phyloP scores from a whole-genome alignment of 2,113 vertebrate species.

The Psittacula cyanocephala region DNA sequence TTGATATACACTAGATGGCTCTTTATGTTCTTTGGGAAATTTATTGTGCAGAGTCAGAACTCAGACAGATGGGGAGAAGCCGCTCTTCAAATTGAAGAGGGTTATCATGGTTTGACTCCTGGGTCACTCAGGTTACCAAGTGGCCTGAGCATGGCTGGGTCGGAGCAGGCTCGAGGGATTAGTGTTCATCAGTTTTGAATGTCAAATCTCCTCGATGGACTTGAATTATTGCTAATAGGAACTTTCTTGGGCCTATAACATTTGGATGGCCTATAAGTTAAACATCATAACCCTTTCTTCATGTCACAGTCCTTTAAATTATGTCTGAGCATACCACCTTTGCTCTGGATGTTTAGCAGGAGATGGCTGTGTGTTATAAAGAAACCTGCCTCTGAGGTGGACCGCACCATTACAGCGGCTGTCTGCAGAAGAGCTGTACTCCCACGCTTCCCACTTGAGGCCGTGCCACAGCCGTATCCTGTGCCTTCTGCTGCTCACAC shows the following conservation, averaged over 20 bases:
- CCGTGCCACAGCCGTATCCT: neutral
- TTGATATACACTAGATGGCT: conserved; percentile 86
- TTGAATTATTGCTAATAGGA: conserved; percentile 86
- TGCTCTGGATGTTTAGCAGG: conserved; percentile 57
- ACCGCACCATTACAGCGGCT: neutral
- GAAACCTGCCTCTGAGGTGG: conserved; percentile 43
- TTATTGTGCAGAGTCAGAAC: conserved; percentile 82
- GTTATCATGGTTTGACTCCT: conserved; percentile 81
- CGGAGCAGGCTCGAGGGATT: conserved; percentile 73
- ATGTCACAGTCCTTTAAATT: conserved; percentile 75
- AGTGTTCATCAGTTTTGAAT: conserved; percentile 83
- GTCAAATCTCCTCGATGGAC: conserved; percentile 77
- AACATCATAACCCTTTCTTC: conserved; percentile 80
- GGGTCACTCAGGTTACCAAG: conserved; percentile 78
- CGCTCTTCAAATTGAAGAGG: conserved; percentile 83
- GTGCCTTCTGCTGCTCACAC: neutral
- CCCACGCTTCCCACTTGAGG: neutral
- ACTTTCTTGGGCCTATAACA: conserved; percentile 78
- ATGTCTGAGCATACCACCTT: conserved; percentile 70
- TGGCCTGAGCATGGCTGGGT: conserved; percentile 78
- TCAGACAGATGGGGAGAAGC: conserved; percentile 76
- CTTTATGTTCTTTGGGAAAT: conserved; percentile 85
- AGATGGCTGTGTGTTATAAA: neutral
- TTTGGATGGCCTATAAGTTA: conserved; percentile 84
- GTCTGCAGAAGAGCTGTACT: neutral